phyloP scores from a whole-genome alignment of 2,113 vertebrate genomes.

The Triplophysa tibetana region DNA sequence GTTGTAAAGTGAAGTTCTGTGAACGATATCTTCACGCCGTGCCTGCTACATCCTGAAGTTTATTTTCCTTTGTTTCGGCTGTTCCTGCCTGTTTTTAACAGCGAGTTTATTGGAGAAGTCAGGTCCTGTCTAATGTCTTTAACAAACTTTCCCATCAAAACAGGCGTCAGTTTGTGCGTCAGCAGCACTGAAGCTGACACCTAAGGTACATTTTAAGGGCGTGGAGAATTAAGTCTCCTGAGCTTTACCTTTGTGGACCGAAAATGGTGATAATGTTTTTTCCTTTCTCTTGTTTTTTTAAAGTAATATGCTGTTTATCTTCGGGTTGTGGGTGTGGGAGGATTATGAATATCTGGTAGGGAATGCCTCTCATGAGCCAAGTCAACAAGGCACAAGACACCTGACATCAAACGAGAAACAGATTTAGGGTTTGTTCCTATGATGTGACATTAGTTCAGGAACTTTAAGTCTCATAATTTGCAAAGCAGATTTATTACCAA shows the following conservation, averaged over 20 bases:
- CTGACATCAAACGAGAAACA: slow-evolving; percentile 1
- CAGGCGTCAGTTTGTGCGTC: slow-evolving; percentile 33
- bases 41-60: slow-evolving; percentile 23
- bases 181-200: slow-evolving; percentile 28
- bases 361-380: slow-evolving; percentile 18
- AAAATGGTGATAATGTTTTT: slow-evolving; percentile 4
- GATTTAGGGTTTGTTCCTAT: background rate
- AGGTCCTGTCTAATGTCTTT: slow-evolving; percentile 27
- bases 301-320: slow-evolving; percentile 65
- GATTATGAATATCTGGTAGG: slow-evolving; percentile 23
- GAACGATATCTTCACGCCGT: slow-evolving; percentile 4
- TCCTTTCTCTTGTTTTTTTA: slow-evolving; percentile 47
- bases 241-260: slow-evolving; percentile 11
- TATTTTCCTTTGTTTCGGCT: slow-evolving; percentile 30
- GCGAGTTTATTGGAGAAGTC: background rate
- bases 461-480: background rate
- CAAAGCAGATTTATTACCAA: background rate
- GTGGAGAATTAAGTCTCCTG: background rate
- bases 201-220: background rate
- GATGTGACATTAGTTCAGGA: background rate
- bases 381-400: background rate
- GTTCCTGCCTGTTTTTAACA: slow-evolving; percentile 12
- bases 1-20: slow-evolving; percentile 5
- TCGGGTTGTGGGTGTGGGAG: slow-evolving; percentile 27
- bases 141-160: slow-evolving; percentile 19